Percentiles rank a stretch among this genome's conserved stretches.
Evolutionary conservation across 2,797 vertebrate species (phyloP).

Genomic region (Oreochromis mossambicus): DNA sequence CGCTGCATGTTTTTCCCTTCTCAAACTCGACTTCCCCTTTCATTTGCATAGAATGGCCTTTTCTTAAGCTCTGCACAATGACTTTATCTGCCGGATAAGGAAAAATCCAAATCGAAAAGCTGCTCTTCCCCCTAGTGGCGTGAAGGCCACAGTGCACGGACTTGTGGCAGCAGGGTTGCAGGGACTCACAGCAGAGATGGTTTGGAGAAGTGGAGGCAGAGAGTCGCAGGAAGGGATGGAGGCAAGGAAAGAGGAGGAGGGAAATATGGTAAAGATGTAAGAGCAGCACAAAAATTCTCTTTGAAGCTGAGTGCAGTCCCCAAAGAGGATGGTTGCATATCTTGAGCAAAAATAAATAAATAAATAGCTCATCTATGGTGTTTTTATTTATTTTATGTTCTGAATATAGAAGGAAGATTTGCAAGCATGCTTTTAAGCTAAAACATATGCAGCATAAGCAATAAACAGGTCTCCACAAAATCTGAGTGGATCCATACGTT

Average conservation of each 20-base stretch:
- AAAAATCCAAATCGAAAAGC: neutral
- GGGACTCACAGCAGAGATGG: neutral
- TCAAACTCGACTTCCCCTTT: constrained; percentile 32
- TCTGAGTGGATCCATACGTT: neutral
- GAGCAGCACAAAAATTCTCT: constrained; percentile 53
- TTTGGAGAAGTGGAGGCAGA: neutral
- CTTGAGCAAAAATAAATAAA: constrained; percentile 9
- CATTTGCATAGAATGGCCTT: constrained; percentile 41
- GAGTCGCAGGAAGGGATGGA: neutral
- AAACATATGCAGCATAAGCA: neutral
- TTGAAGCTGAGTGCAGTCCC: constrained; percentile 61
- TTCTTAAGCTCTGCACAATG: neutral
- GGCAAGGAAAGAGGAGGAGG: neutral
- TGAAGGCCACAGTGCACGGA: constrained; percentile 1
- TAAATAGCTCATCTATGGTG: constrained; percentile 22
- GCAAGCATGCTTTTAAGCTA: neutral
- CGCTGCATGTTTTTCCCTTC: neutral
- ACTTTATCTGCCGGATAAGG: neutral
- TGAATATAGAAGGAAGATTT: neutral
- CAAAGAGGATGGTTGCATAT: constrained; percentile 57
- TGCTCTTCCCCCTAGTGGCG: constrained; percentile 62
- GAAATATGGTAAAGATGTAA: neutral
- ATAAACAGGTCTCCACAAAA: neutral
- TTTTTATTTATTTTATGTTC: neutral
- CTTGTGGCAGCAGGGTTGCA: neutral